Conservation (phyloP, 2,797 vertebrate species). For the Rhodeus uyekii region DNA sequence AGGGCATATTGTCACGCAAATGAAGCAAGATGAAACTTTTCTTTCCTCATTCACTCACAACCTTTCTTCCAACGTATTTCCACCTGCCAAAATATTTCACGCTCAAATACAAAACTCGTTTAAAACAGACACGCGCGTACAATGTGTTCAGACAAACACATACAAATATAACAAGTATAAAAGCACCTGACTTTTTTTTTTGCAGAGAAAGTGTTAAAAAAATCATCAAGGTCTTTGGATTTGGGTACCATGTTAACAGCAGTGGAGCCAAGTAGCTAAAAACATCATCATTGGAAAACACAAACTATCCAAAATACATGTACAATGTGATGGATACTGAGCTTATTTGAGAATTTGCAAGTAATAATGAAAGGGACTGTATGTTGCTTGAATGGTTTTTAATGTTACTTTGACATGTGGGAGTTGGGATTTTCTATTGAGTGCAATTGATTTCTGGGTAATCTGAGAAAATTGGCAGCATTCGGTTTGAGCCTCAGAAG, state of each 20-base stretch:
- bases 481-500: neutral
- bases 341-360: neutral
- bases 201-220: neutral
- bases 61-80: neutral
- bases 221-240: slow-evolving; percentile 2
- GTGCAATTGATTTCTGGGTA: neutral
- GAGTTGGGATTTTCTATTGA: neutral
- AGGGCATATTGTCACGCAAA: neutral
- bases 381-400: neutral
- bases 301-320: neutral
- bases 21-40: neutral
- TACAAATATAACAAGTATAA: neutral
- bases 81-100: slow-evolving; percentile 19
- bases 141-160: neutral
- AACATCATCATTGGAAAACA: neutral
- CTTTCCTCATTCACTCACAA: neutral
- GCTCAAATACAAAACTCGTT: neutral
- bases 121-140: neutral
- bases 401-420: neutral
- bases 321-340: neutral
- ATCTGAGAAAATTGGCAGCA: neutral
- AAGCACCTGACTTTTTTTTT: neutral
- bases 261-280: slow-evolving; percentile 5
- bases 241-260: neutral
- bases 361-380: neutral